Evolutionary conservation across 1,140 invertebrate genomes (phyloP), one percentile per base, ranked within the genome.

Genomic region (Plodia interpunctella): DNA sequence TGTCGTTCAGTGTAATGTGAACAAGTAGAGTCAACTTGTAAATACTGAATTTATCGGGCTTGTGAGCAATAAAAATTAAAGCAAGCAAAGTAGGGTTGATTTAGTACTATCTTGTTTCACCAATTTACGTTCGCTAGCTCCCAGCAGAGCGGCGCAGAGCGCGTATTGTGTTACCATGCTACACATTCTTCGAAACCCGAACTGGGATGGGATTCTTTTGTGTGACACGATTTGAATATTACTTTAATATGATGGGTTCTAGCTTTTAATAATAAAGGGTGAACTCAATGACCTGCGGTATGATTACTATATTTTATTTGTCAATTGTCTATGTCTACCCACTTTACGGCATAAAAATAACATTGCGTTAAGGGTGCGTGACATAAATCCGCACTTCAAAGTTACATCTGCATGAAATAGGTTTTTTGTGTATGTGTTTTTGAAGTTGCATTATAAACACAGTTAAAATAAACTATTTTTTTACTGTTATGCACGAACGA

Each of bases 201-300:
- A 67, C 81, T 64, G 64, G 68, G 68, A 75, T 75, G 74, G 78
- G 78, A 84, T 78, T 81, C 80, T 80, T 85, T 87, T 87, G 81
- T 78, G 74, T 73, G 68, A 68, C 67, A 70, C 74, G 70, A 84
- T 84, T 86, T 86, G 81, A 87, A 87, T 87, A 84, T 83, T 76
- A 74, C 78, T 75, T 32, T 76, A 78, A 79, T 76, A 69, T 76
- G 79, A 79, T 80, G 76, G 73, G 68, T 72, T 72, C 72, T 74
- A 68, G 70, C 66, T 67, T 74, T 68, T 76, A 77, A 77, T 76
- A 79, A 75, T 80, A 78, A 78, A 53, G 38, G 38, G 38, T 15
- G 38, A 44, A 44, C 15, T 17, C 13, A 15, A 44, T 17, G 38
- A 44, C 38, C 38, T 44, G 38, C 38, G 38, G 38, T 44, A 44